phyloP scores from a whole-genome alignment of 2,797 vertebrate species.

The Notolepis coatsorum region DNA sequence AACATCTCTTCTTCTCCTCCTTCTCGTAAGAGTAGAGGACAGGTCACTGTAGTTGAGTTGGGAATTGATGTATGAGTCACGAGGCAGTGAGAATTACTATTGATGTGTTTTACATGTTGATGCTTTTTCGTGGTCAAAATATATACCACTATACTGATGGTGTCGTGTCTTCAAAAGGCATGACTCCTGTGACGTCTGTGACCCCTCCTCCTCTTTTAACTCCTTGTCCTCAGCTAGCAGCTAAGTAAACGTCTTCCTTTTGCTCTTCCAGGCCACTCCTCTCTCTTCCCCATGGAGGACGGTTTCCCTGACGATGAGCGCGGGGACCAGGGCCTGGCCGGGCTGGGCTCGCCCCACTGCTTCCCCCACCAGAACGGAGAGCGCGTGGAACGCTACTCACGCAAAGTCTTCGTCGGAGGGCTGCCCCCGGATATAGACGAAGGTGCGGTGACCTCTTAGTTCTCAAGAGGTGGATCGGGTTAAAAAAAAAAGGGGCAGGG shows the following conservation, averaged over 20 bases:
- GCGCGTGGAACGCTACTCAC: conserved; percentile 97
- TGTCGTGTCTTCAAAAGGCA: too few species aligned
- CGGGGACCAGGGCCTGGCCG: conserved; percentile 92
- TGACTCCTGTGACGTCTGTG: not conserved
- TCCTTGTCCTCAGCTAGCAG: not conserved
- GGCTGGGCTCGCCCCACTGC: conserved; percentile 96
- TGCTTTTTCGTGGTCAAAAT: too few species aligned
- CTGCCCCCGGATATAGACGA: conserved; percentile 98
- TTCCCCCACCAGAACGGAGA: conserved; percentile 99
- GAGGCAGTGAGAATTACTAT: not conserved
- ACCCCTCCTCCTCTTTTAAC: not conserved
- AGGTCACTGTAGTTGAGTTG: not conserved
- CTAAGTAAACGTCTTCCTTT: conserved; percentile 21
- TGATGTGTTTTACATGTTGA: too few species aligned
- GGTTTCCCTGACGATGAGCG: conserved; percentile 97
- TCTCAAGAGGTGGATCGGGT: not conserved
- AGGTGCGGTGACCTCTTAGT: conserved; percentile 79
- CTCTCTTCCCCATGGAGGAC: conserved; percentile 99
- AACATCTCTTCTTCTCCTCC: too few species aligned
- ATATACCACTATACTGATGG: too few species aligned
- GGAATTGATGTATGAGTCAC: not conserved
- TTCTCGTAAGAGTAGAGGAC: not conserved
- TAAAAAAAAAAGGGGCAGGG: too few species aligned
- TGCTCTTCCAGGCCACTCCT: conserved; percentile 90
- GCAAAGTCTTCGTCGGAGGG: conserved; percentile 97